Percentiles rank a stretch among this genome's conserved stretches.
These are phyloP conservation scores for Drosophila prolongata DNA, from an alignment of 2,888 invertebrate species.

Conservation along the genomic window DNA sequence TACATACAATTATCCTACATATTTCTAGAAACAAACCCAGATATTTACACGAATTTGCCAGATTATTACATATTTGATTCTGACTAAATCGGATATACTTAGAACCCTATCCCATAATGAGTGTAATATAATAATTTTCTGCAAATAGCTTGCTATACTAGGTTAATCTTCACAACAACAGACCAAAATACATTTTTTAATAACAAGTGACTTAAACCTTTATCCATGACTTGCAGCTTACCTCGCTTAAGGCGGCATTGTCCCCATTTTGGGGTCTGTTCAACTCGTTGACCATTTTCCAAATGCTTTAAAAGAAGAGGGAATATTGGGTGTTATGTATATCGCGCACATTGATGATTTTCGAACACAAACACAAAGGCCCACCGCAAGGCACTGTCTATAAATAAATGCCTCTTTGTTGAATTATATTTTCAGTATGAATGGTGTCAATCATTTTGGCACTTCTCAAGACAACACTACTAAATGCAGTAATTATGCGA, in stretches of 20 bases:
- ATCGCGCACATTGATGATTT: constrained; percentile 41
- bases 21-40: too few relatives aligned
- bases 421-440: constrained; percentile 48
- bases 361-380: constrained; percentile 45
- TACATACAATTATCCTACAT: too few relatives aligned
- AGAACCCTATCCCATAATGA: too few relatives aligned
- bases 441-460: constrained; percentile 74
- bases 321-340: constrained; percentile 25
- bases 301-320: constrained; percentile 18
- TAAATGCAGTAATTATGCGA: constrained; percentile 60
- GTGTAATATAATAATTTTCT: too few relatives aligned
- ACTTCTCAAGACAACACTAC: constrained; percentile 26
- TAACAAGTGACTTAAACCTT: too few relatives aligned
- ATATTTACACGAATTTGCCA: too few relatives aligned
- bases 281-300: constrained; percentile 80
- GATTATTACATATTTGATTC: too few relatives aligned
- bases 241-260: constrained; percentile 72
- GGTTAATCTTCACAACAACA: too few relatives aligned
- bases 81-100: too few relatives aligned
- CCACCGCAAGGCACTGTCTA: constrained; percentile 56
- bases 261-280: constrained; percentile 71
- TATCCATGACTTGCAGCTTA: constrained; percentile 26
- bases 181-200: too few relatives aligned
- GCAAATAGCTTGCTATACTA: too few relatives aligned
- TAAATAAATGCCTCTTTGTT: constrained; percentile 64